Percentiles rank a stretch among this genome's conserved stretches.
Evolutionary conservation across 1,140 invertebrate species (phyloP).

Genomic region (Holotrichia oblita): DNA sequence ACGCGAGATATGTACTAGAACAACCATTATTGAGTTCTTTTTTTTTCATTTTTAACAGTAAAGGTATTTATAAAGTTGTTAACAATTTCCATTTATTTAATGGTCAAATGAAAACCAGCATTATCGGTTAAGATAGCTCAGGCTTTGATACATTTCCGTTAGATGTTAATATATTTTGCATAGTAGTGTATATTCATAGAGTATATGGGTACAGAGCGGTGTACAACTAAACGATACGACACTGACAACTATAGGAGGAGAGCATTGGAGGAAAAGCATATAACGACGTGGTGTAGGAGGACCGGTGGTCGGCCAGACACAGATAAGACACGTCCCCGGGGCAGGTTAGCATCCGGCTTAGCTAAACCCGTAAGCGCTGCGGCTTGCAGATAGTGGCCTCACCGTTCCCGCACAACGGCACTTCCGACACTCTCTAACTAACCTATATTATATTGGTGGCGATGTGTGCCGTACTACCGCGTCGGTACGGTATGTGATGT

Average conservation of each 20-base stretch:
- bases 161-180: too few species aligned
- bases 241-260: neutral
- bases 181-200: too few species aligned
- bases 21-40: too few species aligned
- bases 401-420: neutral
- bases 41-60: too few species aligned
- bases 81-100: too few species aligned
- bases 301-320: slow-evolving; percentile 34
- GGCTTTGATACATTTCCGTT: too few species aligned
- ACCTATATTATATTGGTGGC: neutral
- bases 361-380: slow-evolving; percentile 39
- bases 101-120: too few species aligned
- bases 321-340: slow-evolving; percentile 44
- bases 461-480: slow-evolving; percentile 3
- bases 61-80: too few species aligned
- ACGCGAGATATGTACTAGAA: too few species aligned
- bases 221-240: neutral
- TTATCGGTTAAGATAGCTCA: too few species aligned
- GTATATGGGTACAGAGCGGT: too few species aligned
- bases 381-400: slow-evolving; percentile 38
- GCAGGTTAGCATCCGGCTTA: slow-evolving; percentile 37
- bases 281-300: neutral
- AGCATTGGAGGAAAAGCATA: neutral
- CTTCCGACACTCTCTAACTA: neutral
- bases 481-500: neutral